Evolutionary conservation across 2,797 vertebrate species (phyloP).

Genomic region (Pantherophis alleghaniensis): DNA sequence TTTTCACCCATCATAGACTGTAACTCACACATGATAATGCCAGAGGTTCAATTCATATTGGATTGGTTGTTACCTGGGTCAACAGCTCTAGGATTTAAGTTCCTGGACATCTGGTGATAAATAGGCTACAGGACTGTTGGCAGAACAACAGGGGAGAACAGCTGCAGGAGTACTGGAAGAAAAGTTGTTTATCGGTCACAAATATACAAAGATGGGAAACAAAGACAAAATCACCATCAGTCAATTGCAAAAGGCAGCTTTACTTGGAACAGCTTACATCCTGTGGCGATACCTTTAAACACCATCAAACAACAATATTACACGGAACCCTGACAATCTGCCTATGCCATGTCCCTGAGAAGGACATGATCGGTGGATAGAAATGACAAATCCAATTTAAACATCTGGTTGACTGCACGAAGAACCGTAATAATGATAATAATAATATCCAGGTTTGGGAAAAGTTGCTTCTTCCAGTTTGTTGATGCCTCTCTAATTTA

Average conservation of each 20-base stretch:
- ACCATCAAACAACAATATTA: background rate
- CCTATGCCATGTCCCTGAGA: background rate
- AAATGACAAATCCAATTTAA: background rate
- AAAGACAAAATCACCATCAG: background rate
- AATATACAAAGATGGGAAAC: background rate
- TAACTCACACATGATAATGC: no score
- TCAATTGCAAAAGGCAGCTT: background rate
- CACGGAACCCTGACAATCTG: background rate
- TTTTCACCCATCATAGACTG: no score
- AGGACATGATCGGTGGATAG: background rate
- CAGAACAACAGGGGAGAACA: background rate
- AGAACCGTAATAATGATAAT: background rate
- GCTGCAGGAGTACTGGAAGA: background rate
- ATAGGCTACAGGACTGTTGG: background rate
- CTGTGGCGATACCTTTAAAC: background rate
- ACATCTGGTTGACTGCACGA: background rate
- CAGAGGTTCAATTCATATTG: background rate
- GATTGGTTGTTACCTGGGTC: background rate
- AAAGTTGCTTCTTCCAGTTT: background rate
- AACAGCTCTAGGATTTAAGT: background rate
- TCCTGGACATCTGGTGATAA: background rate
- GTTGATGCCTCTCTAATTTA: background rate
- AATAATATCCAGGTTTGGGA: background rate
- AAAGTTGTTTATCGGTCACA: background rate
- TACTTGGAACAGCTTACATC: background rate